These are phyloP conservation scores for Steinernema khuongi DNA, from an alignment of 1,140 invertebrate species.

Conservation along the genomic window DNA sequence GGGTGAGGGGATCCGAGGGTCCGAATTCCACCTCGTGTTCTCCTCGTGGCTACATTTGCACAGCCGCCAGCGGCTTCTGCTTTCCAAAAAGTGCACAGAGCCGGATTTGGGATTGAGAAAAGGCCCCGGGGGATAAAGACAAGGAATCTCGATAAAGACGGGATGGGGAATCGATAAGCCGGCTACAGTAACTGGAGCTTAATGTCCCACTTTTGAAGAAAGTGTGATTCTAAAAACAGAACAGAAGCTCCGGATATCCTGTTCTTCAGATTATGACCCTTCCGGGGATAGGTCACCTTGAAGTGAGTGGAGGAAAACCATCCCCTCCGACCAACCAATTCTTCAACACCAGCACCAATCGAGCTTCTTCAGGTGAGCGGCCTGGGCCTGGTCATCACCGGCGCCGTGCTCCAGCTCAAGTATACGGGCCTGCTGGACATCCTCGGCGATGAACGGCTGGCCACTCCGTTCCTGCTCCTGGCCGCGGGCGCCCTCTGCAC, in stretches of 20 bases:
- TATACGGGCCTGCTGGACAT: slow-evolving; percentile 48
- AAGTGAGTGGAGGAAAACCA: too few species aligned
- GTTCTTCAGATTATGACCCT: too few species aligned
- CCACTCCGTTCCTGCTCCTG: slow-evolving; percentile 54
- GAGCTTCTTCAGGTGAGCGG: slow-evolving; percentile 44
- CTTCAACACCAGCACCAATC: too few species aligned
- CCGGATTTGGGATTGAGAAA: background rate
- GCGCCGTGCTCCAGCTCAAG: slow-evolving; percentile 55
- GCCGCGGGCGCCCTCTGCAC: slow-evolving; percentile 49
- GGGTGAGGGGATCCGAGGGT: background rate
- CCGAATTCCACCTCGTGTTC: background rate
- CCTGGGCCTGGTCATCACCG: slow-evolving; percentile 46
- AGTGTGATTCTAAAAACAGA: too few species aligned
- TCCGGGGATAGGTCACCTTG: too few species aligned
- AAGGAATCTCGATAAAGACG: too few species aligned
- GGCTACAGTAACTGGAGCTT: too few species aligned
- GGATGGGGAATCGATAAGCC: too few species aligned
- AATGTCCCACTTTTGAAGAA: too few species aligned
- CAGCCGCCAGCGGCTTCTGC: background rate
- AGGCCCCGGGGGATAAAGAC: background rate
- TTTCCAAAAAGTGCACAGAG: background rate
- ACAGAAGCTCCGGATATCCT: too few species aligned
- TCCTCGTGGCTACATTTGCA: background rate
- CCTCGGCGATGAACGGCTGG: slow-evolving; percentile 49
- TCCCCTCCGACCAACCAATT: too few species aligned